Base-by-base conservation (phyloP, 2,797 vertebrate genomes). In the Gastrophryne carolinensis region DNA sequence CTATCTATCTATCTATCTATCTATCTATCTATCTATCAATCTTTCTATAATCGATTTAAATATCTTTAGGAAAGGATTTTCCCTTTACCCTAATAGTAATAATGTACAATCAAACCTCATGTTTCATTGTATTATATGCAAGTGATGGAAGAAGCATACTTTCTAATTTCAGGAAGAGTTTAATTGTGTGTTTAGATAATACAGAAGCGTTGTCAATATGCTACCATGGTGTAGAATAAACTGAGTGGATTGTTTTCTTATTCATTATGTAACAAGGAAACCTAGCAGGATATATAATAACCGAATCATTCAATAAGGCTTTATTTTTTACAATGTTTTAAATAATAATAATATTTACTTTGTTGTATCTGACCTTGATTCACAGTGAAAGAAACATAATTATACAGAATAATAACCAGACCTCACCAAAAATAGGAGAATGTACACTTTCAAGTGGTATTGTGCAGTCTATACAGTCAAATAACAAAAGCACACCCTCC, bases 331-430 rank as follows among this genome's bases (percentile, higher is more conserved):
- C 23, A 41, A 56, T n/a, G 27, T 23, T 5, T 11, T 41, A 57
- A 56, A 57, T 30, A 44, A n/a, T 24, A 52, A 29, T 69, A 34
- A 24, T 44, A 47, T 70, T 44, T 47, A 44, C 32, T 30, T 60
- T 24, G 29, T 60, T n/a, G 21, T 32, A 13, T 34, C 17, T 57
- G 67, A 29, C 53, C 67, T 70, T 70, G 67, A 32, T 13, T 58
- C 3, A 70, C 26, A 70, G 47, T 47, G 67, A 35, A 56, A 70
- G 17, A 70, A 70, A 70, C 27, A 58, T 57, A 27, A 41, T 57
- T 69, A 41, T 58, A 8, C 21, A 58, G 67, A 58, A 44, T 70
- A 23, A 70, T 70, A 70, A 58, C 56, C 11, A 44, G 47, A 44
- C 12, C 58, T 58, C 67, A 41, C 26, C 27, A 70, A 70, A 44